Conservation (phyloP, 2,888 invertebrate genomes). For the Gastracanthus pulcherrimus region DNA sequence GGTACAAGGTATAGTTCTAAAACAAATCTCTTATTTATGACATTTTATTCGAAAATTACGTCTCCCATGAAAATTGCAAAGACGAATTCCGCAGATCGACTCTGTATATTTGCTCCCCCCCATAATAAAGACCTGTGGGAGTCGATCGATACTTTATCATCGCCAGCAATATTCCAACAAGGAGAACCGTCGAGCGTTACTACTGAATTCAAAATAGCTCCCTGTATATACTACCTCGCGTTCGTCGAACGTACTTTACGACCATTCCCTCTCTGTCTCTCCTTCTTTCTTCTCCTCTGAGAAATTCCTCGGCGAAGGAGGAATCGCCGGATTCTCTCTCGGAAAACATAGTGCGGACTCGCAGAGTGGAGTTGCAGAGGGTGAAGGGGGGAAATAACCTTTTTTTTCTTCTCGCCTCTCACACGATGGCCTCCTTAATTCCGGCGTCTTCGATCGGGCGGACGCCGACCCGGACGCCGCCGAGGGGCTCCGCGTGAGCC, state of each 20-base stretch:
- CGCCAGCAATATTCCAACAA: slow-evolving; percentile 24
- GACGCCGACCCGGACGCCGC: too few relatives aligned
- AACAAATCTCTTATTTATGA: too few relatives aligned
- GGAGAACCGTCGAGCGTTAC: not conserved
- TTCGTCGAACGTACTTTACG: slow-evolving; percentile 32
- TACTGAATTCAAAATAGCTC: slow-evolving; percentile 46
- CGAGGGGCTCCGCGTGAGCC: too few relatives aligned
- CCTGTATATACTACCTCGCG: not conserved
- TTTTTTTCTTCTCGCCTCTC: not conserved
- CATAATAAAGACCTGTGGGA: not conserved
- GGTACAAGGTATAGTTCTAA: not conserved
- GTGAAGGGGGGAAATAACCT: slow-evolving; percentile 6
- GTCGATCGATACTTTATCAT: slow-evolving; percentile 45
- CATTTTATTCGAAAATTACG: not conserved
- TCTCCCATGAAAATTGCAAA: not conserved
- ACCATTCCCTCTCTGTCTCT: slow-evolving; percentile 54
- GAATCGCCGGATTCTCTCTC: slow-evolving; percentile 24
- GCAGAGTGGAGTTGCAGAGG: too few relatives aligned
- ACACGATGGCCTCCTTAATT: slow-evolving; percentile 27
- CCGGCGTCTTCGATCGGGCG: slow-evolving; percentile 28
- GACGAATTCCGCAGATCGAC: not conserved
- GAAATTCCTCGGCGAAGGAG: slow-evolving; percentile 11
- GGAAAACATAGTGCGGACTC: slow-evolving; percentile 29
- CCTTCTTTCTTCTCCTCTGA: slow-evolving; percentile 10
- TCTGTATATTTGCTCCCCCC: too few relatives aligned